These are phyloP conservation scores for Drosophila cardini DNA, from an alignment of 1,140 invertebrate genomes.

Conservation along the genomic window DNA sequence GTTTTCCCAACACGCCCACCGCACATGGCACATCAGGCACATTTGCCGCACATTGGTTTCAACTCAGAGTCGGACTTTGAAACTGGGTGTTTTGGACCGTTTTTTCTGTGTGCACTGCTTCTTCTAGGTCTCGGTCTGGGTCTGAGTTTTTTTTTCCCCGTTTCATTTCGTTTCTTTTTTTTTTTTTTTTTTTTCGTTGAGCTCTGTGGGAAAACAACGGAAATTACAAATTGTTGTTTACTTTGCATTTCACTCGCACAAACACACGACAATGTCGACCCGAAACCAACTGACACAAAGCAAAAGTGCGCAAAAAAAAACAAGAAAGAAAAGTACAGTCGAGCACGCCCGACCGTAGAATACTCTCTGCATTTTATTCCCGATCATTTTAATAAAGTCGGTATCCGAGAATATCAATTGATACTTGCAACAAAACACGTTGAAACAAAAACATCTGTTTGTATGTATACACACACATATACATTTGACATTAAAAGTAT, in stretches of 20 bases:
- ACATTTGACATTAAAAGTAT: no score
- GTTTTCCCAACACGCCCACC: constrained; percentile 52
- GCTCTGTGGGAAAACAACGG: constrained; percentile 58
- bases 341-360: no score
- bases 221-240: constrained; percentile 80
- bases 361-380: no score
- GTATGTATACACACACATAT: no score
- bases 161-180: not conserved
- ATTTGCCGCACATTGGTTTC: constrained; percentile 8
- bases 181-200: constrained; percentile 7
- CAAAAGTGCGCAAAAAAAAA: constrained; percentile 51
- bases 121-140: constrained; percentile 23
- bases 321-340: no score
- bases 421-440: no score
- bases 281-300: constrained; percentile 50
- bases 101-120: not conserved
- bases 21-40: constrained; percentile 24
- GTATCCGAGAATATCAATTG: no score
- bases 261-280: constrained; percentile 11
- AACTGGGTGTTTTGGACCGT: constrained; percentile 5
- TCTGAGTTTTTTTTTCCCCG: constrained; percentile 8
- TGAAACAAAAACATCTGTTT: no score
- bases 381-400: no score
- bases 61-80: constrained; percentile 16
- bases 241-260: constrained; percentile 74